Base-by-base conservation (phyloP, 1,140 invertebrate genomes). In the Camponotus pennsylvanicus region DNA sequence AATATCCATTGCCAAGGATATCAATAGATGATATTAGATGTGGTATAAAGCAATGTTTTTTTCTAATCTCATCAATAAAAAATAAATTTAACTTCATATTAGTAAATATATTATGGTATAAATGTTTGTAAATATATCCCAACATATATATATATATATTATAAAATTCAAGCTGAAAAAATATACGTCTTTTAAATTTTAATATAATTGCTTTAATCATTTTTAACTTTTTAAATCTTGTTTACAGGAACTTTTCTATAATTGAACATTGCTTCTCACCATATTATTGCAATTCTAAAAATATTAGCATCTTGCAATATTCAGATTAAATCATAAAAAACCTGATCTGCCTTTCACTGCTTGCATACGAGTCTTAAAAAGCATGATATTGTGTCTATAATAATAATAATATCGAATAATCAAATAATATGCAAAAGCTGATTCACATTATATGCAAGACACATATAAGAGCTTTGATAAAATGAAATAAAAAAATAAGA, bases 251-350 rank as follows among this genome's bases (percentile, higher is more conserved):
- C 66, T 70, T 70, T 80, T 52, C 66, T 70, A 66, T 66, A 80
- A 70, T 70, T 70, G 45, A 70, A 80, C 49, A 80, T 80, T 80
- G 63, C 77, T 79, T 34, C 15, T 70, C 37, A 70, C 37, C 37
- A 42, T 70, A 34, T 59, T 52, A 42, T 71, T 82, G 70, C 3
- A 59, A 73, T 82, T 73, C 55, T 73, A 61, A 83, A 83, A 83
- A 83, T 83, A 73, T 83, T 71, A 73, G 13, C 27, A 61, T 61
- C 18, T 73, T 61, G 27, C 27, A 21, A 69, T 13, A 82, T 42
- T 82, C 52, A 59, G 55, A 75, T 69, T 83, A 83, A 27, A 71
- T 71, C 37, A 3, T 82, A 40, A 83, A 73, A 83, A 83, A 83
- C 63, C 27, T 75, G 67, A 61, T 71, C 63, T 79, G 79, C 13